These are phyloP conservation scores for Eremophila alpestris DNA, from an alignment of 2,797 vertebrate species.

Conservation along the genomic window DNA sequence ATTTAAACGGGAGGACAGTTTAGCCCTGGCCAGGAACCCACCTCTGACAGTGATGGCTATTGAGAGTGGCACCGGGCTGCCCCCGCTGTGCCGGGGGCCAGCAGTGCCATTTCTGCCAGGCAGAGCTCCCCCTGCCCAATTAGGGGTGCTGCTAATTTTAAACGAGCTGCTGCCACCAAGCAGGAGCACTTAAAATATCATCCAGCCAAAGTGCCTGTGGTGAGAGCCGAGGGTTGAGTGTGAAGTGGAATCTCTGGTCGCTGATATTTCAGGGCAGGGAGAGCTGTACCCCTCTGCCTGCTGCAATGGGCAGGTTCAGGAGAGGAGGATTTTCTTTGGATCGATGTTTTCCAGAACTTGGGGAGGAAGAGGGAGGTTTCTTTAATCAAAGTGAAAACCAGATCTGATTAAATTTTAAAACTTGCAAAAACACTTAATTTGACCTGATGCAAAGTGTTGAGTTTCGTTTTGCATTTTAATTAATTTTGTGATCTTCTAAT, in stretches of 20 bases:
- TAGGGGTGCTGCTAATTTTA: slow-evolving; percentile 35
- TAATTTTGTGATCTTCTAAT: slow-evolving; percentile 65
- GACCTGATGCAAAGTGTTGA: slow-evolving; percentile 3
- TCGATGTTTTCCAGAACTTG: neutral
- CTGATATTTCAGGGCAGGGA: neutral
- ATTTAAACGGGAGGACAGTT: neutral
- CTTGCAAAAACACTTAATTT: neutral
- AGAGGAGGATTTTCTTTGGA: neutral
- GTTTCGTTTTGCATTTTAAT: slow-evolving; percentile 37
- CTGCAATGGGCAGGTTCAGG: neutral
- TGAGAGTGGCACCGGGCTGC: neutral
- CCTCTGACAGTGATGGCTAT: slow-evolving; percentile 28
- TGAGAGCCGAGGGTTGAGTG: neutral
- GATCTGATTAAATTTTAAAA: slow-evolving; percentile 39
- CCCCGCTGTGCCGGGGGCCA: neutral
- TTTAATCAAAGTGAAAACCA: slow-evolving; percentile 19
- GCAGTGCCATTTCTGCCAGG: slow-evolving; percentile 4
- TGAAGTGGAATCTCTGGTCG: neutral
- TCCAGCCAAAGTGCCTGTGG: neutral
- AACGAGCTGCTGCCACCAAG: neutral
- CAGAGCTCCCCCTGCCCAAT: neutral
- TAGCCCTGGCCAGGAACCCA: neutral
- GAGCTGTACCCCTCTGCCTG: neutral
- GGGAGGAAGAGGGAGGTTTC: neutral
- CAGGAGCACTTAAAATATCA: neutral